Base-by-base conservation (phyloP, 2,888 invertebrate genomes). In the Caenorhabditis sinica region DNA sequence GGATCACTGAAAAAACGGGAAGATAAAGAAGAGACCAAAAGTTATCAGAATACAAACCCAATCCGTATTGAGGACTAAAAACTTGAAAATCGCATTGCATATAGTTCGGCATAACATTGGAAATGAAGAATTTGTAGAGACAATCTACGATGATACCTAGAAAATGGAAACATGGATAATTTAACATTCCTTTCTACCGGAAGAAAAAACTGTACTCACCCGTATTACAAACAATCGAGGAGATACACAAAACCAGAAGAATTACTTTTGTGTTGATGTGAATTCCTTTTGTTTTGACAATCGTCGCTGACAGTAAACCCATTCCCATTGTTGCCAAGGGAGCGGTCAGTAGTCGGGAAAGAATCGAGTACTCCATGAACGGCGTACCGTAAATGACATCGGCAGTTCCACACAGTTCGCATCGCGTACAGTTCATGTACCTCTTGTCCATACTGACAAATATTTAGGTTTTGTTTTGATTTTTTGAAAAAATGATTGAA, bases 31-130 rank as follows among this genome's bases (percentile, higher is more conserved):
- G n/a, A n/a, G n/a, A n/a, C 33, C 33, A 33, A 33, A 6, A 33
- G 8, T 33, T 33, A 33, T 33, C 33, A 33, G 23, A 45, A 20
- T 53, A 36, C 25, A n/a, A 36, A 82, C 82, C 76, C 15, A 77
- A 43, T 25, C 75, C 73, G 43, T 85, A 82, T 65, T 85, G 72
- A 2, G 85, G 85, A 43, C 58, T 71, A 53, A 85, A 85, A 8
- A 85, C 85, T 77, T 85, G 82, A 65, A 75, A 85, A 40, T 85
- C 85, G 45, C 85, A 85, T 58, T 80, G 85, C 81, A 82, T 82
- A 28, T 77, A 69, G 40, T 82, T 76, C 4, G 85, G 85, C 85
- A 85, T 82, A 45, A 85, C 85, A 28, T 85, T 77, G 53, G 82
- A 82, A 1, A 85, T 71, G 69, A 81, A 85, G 36, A 85, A 85